phyloP scores from a whole-genome alignment of 2,888 invertebrate species.

The Melieria omissa region DNA sequence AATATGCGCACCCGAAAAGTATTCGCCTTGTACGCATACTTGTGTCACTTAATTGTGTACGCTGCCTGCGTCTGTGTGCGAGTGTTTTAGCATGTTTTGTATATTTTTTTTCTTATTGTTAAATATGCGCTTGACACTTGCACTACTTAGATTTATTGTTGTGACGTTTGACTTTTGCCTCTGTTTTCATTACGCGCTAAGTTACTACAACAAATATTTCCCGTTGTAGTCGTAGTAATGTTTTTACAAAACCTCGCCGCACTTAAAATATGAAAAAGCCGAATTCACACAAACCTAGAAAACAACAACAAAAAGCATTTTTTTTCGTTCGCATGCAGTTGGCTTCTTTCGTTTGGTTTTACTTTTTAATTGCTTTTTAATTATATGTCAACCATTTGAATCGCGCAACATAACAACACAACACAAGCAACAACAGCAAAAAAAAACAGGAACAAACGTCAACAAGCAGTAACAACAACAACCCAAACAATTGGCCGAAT shows the following conservation, averaged over 20 bases:
- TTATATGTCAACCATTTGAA: constrained; percentile 24
- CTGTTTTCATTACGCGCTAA: neutral
- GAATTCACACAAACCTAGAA: neutral
- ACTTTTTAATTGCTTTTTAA: constrained; percentile 29
- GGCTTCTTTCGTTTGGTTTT: neutral
- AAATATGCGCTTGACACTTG: constrained; percentile 19
- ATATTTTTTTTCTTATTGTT: neutral
- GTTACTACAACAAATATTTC: neutral
- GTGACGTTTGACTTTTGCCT: constrained; percentile 2
- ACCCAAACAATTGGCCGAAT: neutral
- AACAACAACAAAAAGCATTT: neutral
- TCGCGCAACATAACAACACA: neutral
- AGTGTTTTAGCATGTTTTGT: too few relatives aligned
- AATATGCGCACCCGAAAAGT: too few relatives aligned
- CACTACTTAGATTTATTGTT: constrained; percentile 14
- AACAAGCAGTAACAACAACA: neutral
- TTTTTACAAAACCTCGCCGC: constrained; percentile 16
- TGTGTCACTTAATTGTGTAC: too few relatives aligned
- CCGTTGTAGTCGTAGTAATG: neutral
- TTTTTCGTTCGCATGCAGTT: neutral
- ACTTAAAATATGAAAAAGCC: neutral
- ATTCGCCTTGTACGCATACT: too few relatives aligned
- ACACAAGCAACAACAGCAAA: neutral
- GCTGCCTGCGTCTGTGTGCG: too few relatives aligned
- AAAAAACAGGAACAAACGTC: neutral